Base-by-base conservation (phyloP, 2,797 vertebrate genomes). In the Spheniscus humboldti region DNA sequence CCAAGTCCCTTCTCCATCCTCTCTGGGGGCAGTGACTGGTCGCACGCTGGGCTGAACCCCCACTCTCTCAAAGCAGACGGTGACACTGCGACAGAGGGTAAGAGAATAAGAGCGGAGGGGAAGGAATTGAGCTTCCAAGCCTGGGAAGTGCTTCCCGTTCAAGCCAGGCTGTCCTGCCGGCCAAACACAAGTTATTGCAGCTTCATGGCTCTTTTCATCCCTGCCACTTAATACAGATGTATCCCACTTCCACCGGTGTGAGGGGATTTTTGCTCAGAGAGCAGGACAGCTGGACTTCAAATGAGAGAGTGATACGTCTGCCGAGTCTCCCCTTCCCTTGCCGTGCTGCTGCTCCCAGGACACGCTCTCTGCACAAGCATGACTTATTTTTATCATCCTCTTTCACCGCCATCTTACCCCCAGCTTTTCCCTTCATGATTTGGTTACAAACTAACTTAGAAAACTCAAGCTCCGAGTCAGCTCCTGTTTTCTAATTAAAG, bases 191-290 rank as follows among this genome's bases (percentile, higher is more conserved):
- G 17, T 11, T 67, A 3, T 1, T 66, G 52, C 45, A 39, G 3
- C 37, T 11, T 57, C 45, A 2, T 2, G n/a, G 59, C 23, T 41
- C 75, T 52, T 67, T 47, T 33, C 31, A 41, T 4, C 39, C 57
- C 57, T 41, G 4, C 22, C 30, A 8, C n/a, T 60, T 63, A 5
- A 13, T 18, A 3, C 0, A 45, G 53, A 9, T 0, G 1, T 9
- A 11, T 55, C 48, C 13, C 56, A 43, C 20, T 6, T 43, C 50
- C 57, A 43, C 56, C 4, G 2, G 7, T 0, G 4, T 0, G 6
- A 50, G 28, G 63, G 56, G 47, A 8, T 9, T 71, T 76, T 56
- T 57, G 24, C 33, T 25, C 81, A n/a, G 30, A 39, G 37, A 41
- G 18, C 17, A 28, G 53, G 57, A 41, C 35, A 75, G 43, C 16